Conservation (phyloP, 2,888 invertebrate genomes). For the Lomographa bimaculata region DNA sequence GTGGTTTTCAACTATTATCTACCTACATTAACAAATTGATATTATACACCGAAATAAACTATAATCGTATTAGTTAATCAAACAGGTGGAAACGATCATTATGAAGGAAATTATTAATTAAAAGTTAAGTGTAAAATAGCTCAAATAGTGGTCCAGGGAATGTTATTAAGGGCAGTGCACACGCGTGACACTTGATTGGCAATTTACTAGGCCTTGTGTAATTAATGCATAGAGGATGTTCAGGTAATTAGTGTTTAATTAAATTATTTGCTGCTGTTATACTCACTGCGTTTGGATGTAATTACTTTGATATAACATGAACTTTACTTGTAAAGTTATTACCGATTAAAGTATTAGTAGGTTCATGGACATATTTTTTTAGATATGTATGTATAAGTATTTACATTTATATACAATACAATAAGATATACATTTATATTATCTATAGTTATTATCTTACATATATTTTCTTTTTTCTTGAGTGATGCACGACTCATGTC, state of each 20-base stretch:
- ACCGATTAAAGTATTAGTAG: too few species aligned
- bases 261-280: conserved; percentile 11
- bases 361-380: too few species aligned
- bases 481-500: too few species aligned
- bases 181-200: conserved; percentile 23
- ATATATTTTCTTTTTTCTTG: too few species aligned
- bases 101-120: conserved; percentile 24
- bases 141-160: conserved; percentile 8
- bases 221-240: conserved; percentile 17
- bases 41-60: conserved; percentile 10
- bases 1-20: conserved; percentile 15
- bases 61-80: conserved; percentile 8
- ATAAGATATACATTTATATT: too few species aligned
- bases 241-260: conserved; percentile 18
- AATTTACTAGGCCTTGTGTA: conserved; percentile 19
- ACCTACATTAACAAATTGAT: conserved; percentile 16
- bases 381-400: too few species aligned
- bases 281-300: neutral
- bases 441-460: too few species aligned
- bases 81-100: conserved; percentile 26
- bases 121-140: conserved; percentile 19
- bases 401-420: too few species aligned
- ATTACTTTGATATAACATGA: neutral
- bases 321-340: too few species aligned
- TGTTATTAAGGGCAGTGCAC: conserved; percentile 1